Evolutionary conservation across 2,797 vertebrate genomes (phyloP).

Genomic region (Coranthus polyacanthus): DNA sequence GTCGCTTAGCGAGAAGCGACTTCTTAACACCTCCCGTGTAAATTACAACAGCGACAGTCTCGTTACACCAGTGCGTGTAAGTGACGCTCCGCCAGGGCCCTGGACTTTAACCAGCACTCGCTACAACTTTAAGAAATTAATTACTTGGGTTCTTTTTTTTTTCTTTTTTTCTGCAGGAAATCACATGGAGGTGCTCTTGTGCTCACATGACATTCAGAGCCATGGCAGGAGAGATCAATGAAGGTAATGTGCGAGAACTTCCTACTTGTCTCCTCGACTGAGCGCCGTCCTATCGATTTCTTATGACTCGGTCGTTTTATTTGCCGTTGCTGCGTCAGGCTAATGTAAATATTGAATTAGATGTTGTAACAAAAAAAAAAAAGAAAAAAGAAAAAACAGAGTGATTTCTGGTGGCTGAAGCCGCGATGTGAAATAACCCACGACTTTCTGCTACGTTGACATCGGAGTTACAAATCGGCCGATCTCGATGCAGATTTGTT

Average conservation of each 20-base stretch:
- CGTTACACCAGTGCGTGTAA: not conserved
- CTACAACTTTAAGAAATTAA: constrained; percentile 84
- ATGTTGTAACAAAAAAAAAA: not conserved
- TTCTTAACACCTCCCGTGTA: too few species aligned
- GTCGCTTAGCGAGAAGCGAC: not conserved
- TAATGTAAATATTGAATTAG: not conserved
- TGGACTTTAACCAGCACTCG: constrained; percentile 68
- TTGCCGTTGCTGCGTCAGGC: not conserved
- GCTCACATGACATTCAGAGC: constrained; percentile 86
- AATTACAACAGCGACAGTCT: not conserved
- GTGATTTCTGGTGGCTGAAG: too few species aligned
- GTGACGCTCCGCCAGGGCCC: not conserved
- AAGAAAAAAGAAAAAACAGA: too few species aligned
- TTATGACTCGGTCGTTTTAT: not conserved
- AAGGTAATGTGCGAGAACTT: constrained; percentile 80
- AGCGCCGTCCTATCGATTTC: not conserved
- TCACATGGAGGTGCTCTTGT: constrained; percentile 86
- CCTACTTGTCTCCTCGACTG: not conserved
- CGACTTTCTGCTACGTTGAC: constrained; percentile 56
- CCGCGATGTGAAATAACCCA: constrained; percentile 19
- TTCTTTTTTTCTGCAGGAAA: constrained; percentile 82
- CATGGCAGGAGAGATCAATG: constrained; percentile 87
- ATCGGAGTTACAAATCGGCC: constrained; percentile 28
- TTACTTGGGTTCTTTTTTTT: too few species aligned
- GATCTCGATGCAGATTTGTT: too few species aligned